Percentiles rank a stretch among this genome's conserved stretches.
phyloP scores from a whole-genome alignment of 2,888 invertebrate species.

The Leptinotarsa tumamoca region DNA sequence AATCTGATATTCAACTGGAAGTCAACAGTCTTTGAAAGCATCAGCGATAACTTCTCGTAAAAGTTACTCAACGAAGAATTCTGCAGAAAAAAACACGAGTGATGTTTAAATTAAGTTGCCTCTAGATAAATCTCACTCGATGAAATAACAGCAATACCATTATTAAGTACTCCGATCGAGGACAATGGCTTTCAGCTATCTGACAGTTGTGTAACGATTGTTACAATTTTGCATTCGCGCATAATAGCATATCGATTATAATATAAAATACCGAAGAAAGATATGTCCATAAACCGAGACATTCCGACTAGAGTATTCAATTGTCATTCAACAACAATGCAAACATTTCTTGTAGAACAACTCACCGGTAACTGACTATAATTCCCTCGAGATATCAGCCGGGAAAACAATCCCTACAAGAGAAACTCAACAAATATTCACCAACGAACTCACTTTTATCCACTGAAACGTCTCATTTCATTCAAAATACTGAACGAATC shows the following conservation, averaged over 20 bases:
- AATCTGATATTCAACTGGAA: too few relatives aligned
- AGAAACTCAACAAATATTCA: slow-evolving; percentile 8
- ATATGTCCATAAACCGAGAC: neutral
- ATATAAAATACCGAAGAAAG: neutral
- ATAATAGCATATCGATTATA: slow-evolving; percentile 10
- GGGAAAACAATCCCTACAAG: slow-evolving; percentile 25
- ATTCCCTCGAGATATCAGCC: slow-evolving; percentile 26
- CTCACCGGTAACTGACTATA: slow-evolving; percentile 43
- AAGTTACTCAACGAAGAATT: too few relatives aligned
- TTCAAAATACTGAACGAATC: slow-evolving; percentile 17
- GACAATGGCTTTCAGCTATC: slow-evolving; percentile 14
- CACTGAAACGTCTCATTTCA: slow-evolving; percentile 20
- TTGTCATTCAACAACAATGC: slow-evolving; percentile 4
- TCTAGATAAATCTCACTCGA: too few relatives aligned
- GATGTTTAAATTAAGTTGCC: too few relatives aligned
- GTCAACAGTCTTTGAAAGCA: too few relatives aligned
- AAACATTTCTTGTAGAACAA: slow-evolving; percentile 25
- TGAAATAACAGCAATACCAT: neutral
- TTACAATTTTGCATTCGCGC: neutral
- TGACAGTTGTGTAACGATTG: slow-evolving; percentile 13
- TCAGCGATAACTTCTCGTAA: too few relatives aligned
- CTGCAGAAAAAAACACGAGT: too few relatives aligned
- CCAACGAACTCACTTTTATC: slow-evolving; percentile 1
- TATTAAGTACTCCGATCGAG: neutral
- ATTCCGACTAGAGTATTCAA: neutral